Evolutionary conservation across 2,113 vertebrate species (phyloP), one percentile per base, ranked within the genome.

Genomic region (Cervus canadensis): DNA sequence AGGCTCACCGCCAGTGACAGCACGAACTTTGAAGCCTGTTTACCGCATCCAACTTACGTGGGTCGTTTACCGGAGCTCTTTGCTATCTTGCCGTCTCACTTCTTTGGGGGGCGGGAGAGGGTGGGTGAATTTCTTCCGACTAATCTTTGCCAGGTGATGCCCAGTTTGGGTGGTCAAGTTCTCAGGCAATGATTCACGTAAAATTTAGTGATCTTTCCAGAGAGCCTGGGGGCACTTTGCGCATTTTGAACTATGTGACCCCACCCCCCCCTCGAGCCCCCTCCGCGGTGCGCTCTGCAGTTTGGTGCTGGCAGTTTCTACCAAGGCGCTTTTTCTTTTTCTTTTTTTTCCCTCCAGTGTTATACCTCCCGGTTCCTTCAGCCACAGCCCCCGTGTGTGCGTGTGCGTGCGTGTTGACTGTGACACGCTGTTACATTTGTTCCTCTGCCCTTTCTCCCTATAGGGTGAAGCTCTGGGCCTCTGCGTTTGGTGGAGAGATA

Each of bases 391-490:
- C 48, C 15, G n/a, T 45, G 71, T 89, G 92, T 94, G 91, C 64
- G 94, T 96, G 95, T 98, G 96, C 96, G 97, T 98, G 90, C 50
- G 97, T 97, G 97, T 97, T 89, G 94, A 78, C 98, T 84, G 89
- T 97, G 96, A 95, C 97, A 97, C 92, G 92, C 96, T 95, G 95
- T 98, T 98, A 98, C 97, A 98, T 98, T 97, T 98, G 96, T 97
- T 96, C 97, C 97, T 95, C 71, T 98, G 87, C 88, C 90, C 89
- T 86, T 88, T 89, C 19, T 60, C 95, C 81, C 94, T 57, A 25
- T 98, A 99, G 99, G 93, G 99, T 99, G 97, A 99, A 99, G 99
- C 99, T 99, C 56, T 99, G 99, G 99, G 99, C 99, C 99, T 99
- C 99, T 59, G 99, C 99, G 7, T 99, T 99, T 98, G 99, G 99